phyloP scores from a whole-genome alignment of 2,113 vertebrate species.

The Calypte anna region DNA sequence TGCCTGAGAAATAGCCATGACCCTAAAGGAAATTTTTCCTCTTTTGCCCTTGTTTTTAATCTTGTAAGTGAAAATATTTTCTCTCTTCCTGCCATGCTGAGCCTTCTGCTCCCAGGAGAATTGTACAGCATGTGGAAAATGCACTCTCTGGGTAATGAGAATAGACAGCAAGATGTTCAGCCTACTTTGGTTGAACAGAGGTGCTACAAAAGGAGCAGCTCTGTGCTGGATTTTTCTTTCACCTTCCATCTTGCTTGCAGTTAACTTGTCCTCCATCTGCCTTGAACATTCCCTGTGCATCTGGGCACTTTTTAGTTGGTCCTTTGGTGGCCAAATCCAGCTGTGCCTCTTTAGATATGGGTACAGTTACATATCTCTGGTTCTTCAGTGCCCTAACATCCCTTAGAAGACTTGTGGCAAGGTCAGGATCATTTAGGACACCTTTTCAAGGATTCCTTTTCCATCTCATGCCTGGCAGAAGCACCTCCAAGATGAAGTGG shows the following conservation, averaged over 20 bases:
- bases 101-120: neutral
- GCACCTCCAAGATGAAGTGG: rapidly evolving
- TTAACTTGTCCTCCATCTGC: neutral
- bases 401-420: neutral
- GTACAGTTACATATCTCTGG: rapidly evolving
- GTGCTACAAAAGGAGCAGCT: neutral
- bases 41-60: neutral
- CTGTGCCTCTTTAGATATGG: neutral
- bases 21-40: neutral
- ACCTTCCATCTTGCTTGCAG: rapidly evolving
- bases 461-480: neutral
- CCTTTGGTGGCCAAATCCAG: neutral
- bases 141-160: neutral
- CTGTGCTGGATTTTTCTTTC: neutral
- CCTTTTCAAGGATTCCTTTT: neutral
- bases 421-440: neutral
- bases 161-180: neutral
- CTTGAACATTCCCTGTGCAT: rapidly evolving
- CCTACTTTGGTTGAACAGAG: neutral
- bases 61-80: neutral
- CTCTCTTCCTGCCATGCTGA: neutral
- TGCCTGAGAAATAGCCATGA: neutral
- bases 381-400: neutral
- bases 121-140: neutral
- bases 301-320: neutral